These are phyloP conservation scores for Sepioteuthis lessoniana DNA, from an alignment of 2,888 invertebrate species.

Conservation along the genomic window DNA sequence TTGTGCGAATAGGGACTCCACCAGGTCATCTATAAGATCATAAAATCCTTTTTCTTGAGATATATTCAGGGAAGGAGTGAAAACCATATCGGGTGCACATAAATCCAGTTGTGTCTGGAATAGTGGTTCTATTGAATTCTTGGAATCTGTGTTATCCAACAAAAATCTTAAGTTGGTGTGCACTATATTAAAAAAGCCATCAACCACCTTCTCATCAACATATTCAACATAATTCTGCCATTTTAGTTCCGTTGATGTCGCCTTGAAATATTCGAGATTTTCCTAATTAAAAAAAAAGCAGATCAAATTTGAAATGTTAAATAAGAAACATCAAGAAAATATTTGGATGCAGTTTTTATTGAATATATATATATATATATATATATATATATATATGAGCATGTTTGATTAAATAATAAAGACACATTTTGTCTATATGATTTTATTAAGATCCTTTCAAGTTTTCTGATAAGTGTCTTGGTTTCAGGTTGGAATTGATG, in stretches of 20 bases:
- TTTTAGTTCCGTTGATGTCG: neutral
- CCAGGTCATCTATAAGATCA: conserved; percentile 50
- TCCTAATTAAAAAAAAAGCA: conserved; percentile 74
- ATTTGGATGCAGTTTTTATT: too few relatives aligned
- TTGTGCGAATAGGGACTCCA: conserved; percentile 50
- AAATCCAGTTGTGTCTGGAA: conserved; percentile 50
- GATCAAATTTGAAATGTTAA: neutral
- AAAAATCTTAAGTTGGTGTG: conserved; percentile 50
- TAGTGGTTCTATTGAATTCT: conserved; percentile 38
- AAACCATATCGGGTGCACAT: conserved; percentile 49
- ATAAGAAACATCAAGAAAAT: too few relatives aligned
- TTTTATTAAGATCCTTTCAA: too few relatives aligned
- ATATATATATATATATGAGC: too few relatives aligned
- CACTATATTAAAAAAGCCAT: conserved; percentile 48
- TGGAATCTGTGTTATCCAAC: conserved; percentile 49
- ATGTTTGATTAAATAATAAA: too few relatives aligned
- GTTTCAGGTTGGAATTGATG: too few relatives aligned
- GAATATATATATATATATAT: too few relatives aligned
- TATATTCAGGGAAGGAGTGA: conserved; percentile 49
- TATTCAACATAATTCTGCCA: conserved; percentile 52
- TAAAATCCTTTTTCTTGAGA: conserved; percentile 48
- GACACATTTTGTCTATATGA: too few relatives aligned
- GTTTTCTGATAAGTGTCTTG: too few relatives aligned
- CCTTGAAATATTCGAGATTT: conserved; percentile 79
- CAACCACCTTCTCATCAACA: conserved; percentile 51